phyloP scores from a whole-genome alignment of 2,888 invertebrate genomes.

The Tetramorium bicarinatum region DNA sequence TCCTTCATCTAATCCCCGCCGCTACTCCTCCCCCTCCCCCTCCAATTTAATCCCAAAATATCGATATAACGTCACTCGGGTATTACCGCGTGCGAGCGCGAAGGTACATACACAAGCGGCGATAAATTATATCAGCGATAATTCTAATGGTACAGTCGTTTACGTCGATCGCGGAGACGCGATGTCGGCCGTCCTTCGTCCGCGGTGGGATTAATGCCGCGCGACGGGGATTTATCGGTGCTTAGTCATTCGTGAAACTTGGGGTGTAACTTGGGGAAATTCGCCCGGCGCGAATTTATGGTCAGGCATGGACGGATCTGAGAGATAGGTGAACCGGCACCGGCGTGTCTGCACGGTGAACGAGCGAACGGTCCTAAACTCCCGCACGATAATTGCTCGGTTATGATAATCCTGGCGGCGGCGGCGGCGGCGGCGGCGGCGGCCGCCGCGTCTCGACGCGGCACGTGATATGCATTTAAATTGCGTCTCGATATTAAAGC shows the following conservation, averaged over 20 bases:
- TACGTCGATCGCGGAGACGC: slow-evolving; percentile 24
- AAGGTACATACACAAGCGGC: slow-evolving; percentile 21
- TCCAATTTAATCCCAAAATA: slow-evolving; percentile 2
- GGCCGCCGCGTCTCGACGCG: slow-evolving; percentile 62
- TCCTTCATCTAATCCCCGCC: neutral
- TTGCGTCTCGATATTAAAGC: slow-evolving; percentile 71
- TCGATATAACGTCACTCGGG: neutral
- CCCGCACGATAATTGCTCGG: slow-evolving; percentile 65
- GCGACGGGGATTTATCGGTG: slow-evolving; percentile 53
- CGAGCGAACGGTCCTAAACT: slow-evolving; percentile 52
- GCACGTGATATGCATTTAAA: slow-evolving; percentile 72
- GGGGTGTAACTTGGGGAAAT: slow-evolving; percentile 51
- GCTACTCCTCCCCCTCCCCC: neutral
- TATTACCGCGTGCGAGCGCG: neutral
- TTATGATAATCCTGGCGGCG: slow-evolving; percentile 63
- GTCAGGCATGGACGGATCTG: slow-evolving; percentile 55
- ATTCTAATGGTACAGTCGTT: slow-evolving; percentile 29
- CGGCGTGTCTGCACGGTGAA: slow-evolving; percentile 18
- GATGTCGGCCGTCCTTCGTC: slow-evolving; percentile 25
- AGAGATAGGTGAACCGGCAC: slow-evolving; percentile 48
- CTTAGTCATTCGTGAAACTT: slow-evolving; percentile 56
- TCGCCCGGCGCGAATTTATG: slow-evolving; percentile 49
- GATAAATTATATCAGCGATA: slow-evolving; percentile 41
- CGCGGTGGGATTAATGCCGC: slow-evolving; percentile 40
- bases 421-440: slow-evolving; percentile 41